phyloP scores from a whole-genome alignment of 2,888 invertebrate species.

The Ochropleura leucogaster region DNA sequence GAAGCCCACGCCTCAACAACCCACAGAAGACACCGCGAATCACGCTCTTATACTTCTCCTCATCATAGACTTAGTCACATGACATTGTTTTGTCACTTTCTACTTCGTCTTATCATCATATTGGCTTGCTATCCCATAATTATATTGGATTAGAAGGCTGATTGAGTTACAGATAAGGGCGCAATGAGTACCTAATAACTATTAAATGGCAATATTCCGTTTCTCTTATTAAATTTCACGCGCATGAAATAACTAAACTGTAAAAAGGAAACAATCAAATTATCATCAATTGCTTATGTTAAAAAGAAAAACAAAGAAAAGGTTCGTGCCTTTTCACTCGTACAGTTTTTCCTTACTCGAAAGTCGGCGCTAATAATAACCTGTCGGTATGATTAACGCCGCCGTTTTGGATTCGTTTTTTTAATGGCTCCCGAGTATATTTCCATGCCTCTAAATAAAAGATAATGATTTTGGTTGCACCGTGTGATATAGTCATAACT shows the following conservation, averaged over 20 bases:
- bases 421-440: background rate
- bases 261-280: background rate
- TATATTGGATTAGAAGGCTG: slow-evolving; percentile 9
- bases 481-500: background rate
- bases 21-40: too few relatives aligned
- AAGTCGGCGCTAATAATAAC: background rate
- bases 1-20: too few relatives aligned
- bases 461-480: background rate
- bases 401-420: background rate
- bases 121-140: slow-evolving; percentile 3
- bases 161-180: slow-evolving; percentile 30
- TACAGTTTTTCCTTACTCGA: background rate
- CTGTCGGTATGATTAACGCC: background rate
- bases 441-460: background rate
- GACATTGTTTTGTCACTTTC: background rate
- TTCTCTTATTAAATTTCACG: background rate
- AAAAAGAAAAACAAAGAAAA: background rate
- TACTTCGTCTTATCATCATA: slow-evolving; percentile 22
- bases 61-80: background rate
- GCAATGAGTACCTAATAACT: slow-evolving; percentile 11
- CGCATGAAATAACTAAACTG: background rate
- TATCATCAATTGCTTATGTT: background rate
- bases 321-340: background rate
- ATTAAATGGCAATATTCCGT: background rate
- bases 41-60: too few relatives aligned